phyloP scores from a whole-genome alignment of 2,113 vertebrate genomes.

The Ginglymostoma cirratum region DNA sequence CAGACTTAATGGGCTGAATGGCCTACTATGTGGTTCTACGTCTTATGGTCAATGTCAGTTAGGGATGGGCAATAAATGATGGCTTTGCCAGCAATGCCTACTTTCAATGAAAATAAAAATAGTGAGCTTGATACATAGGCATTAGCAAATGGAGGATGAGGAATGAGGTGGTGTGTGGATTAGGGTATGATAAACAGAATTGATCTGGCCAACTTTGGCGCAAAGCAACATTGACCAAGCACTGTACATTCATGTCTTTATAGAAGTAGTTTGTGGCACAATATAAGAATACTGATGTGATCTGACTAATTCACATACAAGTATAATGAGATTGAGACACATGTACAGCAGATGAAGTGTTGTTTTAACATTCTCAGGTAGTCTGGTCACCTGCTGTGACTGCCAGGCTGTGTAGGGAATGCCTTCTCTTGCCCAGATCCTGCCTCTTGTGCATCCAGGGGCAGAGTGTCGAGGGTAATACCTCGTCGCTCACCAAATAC shows the following conservation, averaged over 20 bases:
- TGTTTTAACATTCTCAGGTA: neutral
- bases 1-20: too few relatives aligned
- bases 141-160: neutral
- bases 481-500: conserved; percentile 58
- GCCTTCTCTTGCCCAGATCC: conserved; percentile 58
- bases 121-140: neutral
- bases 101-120: neutral
- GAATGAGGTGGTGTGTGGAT: neutral
- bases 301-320: neutral
- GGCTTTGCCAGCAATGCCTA: neutral
- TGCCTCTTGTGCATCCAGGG: conserved; percentile 54
- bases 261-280: neutral
- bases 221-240: neutral
- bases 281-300: conserved; percentile 3
- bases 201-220: neutral
- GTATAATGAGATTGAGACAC: neutral
- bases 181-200: neutral
- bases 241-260: neutral
- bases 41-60: too few relatives aligned
- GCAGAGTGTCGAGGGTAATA: conserved; percentile 51
- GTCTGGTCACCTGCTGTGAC: neutral
- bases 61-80: neutral
- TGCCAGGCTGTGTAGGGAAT: neutral
- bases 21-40: too few relatives aligned
- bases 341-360: too few relatives aligned